Evolutionary conservation across 2,888 invertebrate genomes (phyloP), one percentile per base, ranked within the genome.

Genomic region (Drosophila prostipennis): DNA sequence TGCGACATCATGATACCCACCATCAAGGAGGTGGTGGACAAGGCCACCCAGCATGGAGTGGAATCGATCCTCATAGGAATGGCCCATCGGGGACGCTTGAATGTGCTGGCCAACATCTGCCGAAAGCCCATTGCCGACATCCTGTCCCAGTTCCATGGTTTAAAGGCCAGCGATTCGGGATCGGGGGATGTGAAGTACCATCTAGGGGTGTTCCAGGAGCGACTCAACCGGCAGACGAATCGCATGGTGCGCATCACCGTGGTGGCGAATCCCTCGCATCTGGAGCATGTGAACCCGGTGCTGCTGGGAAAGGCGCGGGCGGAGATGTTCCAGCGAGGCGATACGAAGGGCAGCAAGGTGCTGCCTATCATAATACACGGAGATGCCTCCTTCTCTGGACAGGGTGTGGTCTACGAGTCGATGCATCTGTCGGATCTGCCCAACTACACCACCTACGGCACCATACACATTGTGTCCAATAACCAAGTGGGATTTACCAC

Each of bases 1-100:
- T 98, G 98, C 92, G 99, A 99, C 93, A 98, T 98, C 79, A 93
- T 99, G 84, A 99, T 99, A 84, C 99, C 99, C 0, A 98, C 98
- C 0, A 97, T 99, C 96, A 99, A 99, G 92, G 96, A 98, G 91
- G 96, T 99, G 51, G 98, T 99, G 85, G 99, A 99, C 91, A 95
- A 95, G 42, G 98, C 98, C 6, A 98, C 98, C 5, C 95, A 95
- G 55, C 93, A 96, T 14, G 99, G 99, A 0, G 98, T 99, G 0
- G 98, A 99, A 91, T 98, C 98, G 37, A 48, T 71, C 7, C 49
- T 61, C 3, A 48, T 71, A 19, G 99, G 96, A 72, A 96, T 96
- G 96, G 95, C 96, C 0, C 96, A 96, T 91, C 94, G 96, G 92
- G 97, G 97, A 54, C 95, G 97, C 16, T 92, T 97, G 34, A 97